These are phyloP conservation scores for Epinephelus awoara DNA, from an alignment of 2,797 vertebrate genomes.

Conservation along the genomic window DNA sequence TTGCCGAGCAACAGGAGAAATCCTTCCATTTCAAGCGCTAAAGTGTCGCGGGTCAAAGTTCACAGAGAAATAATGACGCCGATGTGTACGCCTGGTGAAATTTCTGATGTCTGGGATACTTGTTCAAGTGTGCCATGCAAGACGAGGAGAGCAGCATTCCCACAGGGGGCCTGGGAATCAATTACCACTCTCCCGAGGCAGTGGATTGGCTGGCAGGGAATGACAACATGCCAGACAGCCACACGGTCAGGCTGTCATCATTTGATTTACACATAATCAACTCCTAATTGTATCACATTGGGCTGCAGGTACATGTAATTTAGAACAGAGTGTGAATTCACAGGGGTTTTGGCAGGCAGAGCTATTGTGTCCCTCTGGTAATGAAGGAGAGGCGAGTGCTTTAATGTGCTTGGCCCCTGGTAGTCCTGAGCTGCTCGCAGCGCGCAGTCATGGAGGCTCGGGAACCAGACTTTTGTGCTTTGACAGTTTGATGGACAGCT, in stretches of 20 bases:
- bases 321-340: conserved; percentile 69
- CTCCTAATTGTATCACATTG: conserved; percentile 87
- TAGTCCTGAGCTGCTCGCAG: conserved; percentile 49
- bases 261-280: conserved; percentile 89
- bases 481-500: conserved; percentile 83
- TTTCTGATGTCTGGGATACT: conserved; percentile 87
- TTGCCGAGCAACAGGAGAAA: conserved; percentile 87
- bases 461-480: conserved; percentile 61
- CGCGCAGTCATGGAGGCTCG: conserved; percentile 52
- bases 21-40: conserved; percentile 89
- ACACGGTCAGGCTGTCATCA: conserved; percentile 72
- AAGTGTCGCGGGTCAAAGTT: conserved; percentile 92
- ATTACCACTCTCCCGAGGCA: conserved; percentile 95
- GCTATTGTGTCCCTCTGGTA: conserved; percentile 66
- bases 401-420: conserved; percentile 72
- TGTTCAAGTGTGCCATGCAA: conserved; percentile 87
- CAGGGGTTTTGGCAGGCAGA: conserved; percentile 68
- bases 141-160: conserved; percentile 90
- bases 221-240: conserved; percentile 93
- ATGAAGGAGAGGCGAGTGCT: conserved; percentile 67
- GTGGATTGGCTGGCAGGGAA: conserved; percentile 91
- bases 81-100: conserved; percentile 86
- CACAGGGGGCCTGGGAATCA: conserved; percentile 92
- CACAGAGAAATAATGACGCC: conserved; percentile 90
- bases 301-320: conserved; percentile 75